Percentiles rank a stretch among this genome's conserved stretches.
Conservation (phyloP, 2,113 vertebrate species). For the Halcyon malimbica region DNA sequence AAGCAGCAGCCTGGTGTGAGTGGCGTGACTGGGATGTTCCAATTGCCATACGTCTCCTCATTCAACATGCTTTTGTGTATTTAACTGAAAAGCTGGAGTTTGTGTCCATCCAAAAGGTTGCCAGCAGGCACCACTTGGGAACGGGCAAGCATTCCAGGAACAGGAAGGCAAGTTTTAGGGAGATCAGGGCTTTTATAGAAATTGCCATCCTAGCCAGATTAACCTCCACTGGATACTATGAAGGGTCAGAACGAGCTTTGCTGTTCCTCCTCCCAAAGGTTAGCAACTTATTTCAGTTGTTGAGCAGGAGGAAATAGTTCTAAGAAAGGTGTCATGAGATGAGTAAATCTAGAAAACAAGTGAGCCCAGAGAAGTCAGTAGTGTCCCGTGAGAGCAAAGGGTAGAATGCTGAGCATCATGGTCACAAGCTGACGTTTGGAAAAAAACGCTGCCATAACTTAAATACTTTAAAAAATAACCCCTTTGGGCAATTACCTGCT, state of each 20-base stretch:
- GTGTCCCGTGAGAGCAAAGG: background rate
- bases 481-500: background rate
- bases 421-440: background rate
- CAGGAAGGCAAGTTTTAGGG: background rate
- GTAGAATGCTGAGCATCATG: background rate
- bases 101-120: background rate
- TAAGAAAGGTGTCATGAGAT: background rate
- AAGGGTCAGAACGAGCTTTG: background rate
- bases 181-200: background rate
- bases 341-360: background rate
- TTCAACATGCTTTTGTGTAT: conserved; percentile 2
- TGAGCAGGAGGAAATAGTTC: background rate
- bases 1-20: background rate
- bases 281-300: background rate
- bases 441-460: background rate
- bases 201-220: background rate
- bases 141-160: background rate
- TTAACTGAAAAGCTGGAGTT: background rate
- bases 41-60: background rate
- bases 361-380: background rate
- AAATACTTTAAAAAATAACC: background rate
- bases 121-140: background rate
- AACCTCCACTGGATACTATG: background rate
- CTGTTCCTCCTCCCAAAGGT: background rate
- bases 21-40: background rate